Base-by-base conservation (phyloP, 2,797 vertebrate genomes). In the Tenualosa ilisha region DNA sequence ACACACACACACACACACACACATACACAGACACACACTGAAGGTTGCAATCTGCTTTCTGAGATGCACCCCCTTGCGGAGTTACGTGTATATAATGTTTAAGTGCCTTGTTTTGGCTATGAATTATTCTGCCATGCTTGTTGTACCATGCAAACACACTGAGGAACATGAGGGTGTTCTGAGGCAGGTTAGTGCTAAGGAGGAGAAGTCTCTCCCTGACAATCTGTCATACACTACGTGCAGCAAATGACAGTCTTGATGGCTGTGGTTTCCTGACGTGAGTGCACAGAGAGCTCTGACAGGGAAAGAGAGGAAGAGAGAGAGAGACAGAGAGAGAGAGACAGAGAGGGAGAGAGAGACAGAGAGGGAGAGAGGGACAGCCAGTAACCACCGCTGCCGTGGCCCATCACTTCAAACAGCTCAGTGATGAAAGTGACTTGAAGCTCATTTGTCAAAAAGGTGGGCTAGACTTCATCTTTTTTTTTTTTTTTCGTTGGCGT, bases 371-470 rank as follows among this genome's bases (percentile, higher is more conserved):
- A 68, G 24, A 12, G 63, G 26, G 37, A 75, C 15, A 13, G 40
- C 1, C 3, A 43, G 20, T 40, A 40, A 79, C 15, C 9, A 40
- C 40, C 8, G 37, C 17, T 22, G 17, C 50, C 9, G 50, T 6
- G 40, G 72, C 43, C 40, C 17, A 7, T 43, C 72, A 7, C 15
- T 43, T 79, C 40, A 46, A 46, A 79, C 20, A 79, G 72, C 72
- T 43, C 40, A 46, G 40, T 40, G 68, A 37, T 75, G 11, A 37
- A 75, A 15, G 65, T 37, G 72, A 20, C 17, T 79, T 22, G 37
- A 43, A 22, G 72, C 72, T 79, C 72, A 43, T 79, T 79, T 79
- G 72, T 79, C 72, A 79, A 75, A 75, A 75, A 17, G 40, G 13
- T 75, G 68, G 12, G 3, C 3, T 40, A 31, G 31, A 31, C 61